phyloP scores from a whole-genome alignment of 2,797 vertebrate genomes.

The Falco naumanni region DNA sequence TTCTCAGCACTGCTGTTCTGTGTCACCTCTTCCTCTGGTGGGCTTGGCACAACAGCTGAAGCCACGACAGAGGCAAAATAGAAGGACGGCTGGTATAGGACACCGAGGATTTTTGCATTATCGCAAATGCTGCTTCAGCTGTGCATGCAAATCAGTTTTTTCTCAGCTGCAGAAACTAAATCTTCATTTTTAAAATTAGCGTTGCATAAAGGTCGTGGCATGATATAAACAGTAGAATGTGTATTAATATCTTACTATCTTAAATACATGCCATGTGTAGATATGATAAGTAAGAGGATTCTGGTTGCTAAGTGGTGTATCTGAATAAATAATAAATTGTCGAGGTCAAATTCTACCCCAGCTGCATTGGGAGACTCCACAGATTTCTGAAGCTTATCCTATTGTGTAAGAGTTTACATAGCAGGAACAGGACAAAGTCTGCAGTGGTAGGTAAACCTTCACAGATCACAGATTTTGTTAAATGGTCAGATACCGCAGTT shows the following conservation, averaged over 20 bases:
- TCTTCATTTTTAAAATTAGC: conserved; percentile 51
- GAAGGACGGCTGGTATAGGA: background rate
- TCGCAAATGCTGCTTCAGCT: conserved; percentile 62
- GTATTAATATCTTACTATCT: background rate
- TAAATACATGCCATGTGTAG: background rate
- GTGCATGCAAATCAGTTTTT: background rate
- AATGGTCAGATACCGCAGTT: background rate
- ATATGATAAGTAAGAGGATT: background rate
- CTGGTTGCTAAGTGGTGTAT: background rate
- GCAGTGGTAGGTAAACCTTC: background rate
- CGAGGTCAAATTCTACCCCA: background rate
- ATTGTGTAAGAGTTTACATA: background rate
- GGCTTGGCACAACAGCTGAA: conserved; percentile 52
- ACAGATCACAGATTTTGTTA: background rate
- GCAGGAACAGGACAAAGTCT: background rate
- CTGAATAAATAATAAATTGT: background rate
- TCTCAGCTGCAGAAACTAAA: conserved; percentile 47
- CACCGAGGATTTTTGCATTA: conserved; percentile 24
- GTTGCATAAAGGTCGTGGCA: background rate
- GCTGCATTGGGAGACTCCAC: background rate
- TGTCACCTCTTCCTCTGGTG: background rate
- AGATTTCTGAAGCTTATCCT: background rate
- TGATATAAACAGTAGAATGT: background rate
- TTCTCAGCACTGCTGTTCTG: background rate
- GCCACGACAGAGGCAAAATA: background rate